Evolutionary conservation across 2,113 vertebrate species (phyloP), one percentile per base, ranked within the genome.

Genomic region (Haemorhous mexicanus): DNA sequence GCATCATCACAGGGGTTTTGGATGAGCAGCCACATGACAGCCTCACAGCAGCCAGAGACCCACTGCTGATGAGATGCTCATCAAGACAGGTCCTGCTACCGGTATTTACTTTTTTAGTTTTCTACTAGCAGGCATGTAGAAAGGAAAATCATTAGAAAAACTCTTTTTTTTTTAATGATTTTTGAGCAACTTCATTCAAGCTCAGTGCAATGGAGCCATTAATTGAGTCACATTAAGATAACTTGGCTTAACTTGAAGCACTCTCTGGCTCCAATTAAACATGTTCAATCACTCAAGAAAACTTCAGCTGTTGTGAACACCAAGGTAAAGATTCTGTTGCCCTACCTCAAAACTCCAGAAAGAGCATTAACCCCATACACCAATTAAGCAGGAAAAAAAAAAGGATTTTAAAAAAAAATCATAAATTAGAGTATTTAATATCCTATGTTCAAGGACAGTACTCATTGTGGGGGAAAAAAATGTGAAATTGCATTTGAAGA

Each of bases 371-470:
- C 2, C 5, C 4, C 28, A 55, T 5, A 23, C 4, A 35, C 2
- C 39, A 87, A 92, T 63, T 2, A 14, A 62, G 30, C 15, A 80
- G 13, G 27, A 23, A 30, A 1, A 3, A 35, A 32, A 47, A 35
- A 46, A 3, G 1, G 2, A 16, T 35, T 11, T 7, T 28, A 27
- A 18, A 12, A 10, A 52, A 58, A 39, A 24, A 1, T 33, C 12
- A 62, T 7, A 55, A 52, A 81, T 35, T 4, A 19, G 0, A 53
- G 21, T 41, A 27, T 55, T 50, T 84, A 84, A 73, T 67, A 74
- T 59, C 58, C 24, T 58, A 16, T 46, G 56, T 46, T 81, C 39
- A 19, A 37, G 17, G 20, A 74, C 30, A 86, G 49, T 2, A 88
- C 7, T 49, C 6, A 62, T 46, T 83, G 32, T 1, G 9, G 22